phyloP scores from a whole-genome alignment of 2,888 invertebrate species.

The Melinopterus prodromus region DNA sequence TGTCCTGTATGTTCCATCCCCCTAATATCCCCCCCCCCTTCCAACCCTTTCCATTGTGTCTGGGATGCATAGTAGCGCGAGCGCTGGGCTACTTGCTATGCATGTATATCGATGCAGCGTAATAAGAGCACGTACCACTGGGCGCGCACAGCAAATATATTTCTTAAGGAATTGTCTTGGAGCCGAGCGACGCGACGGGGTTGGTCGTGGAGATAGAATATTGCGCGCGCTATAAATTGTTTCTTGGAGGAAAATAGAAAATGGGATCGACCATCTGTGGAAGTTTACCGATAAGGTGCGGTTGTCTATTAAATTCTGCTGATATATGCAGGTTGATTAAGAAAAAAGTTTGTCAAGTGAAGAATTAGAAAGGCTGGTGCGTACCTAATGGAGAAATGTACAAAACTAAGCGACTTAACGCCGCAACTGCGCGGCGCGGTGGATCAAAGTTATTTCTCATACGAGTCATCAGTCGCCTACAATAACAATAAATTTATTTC shows the following conservation, averaged over 20 bases:
- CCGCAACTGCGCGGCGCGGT: too few relatives aligned
- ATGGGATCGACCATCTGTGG: neutral
- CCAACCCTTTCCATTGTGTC: constrained; percentile 40
- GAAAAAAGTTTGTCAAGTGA: too few relatives aligned
- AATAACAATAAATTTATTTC: too few relatives aligned
- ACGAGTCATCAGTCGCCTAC: too few relatives aligned
- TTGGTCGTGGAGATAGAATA: neutral
- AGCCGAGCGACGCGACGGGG: neutral
- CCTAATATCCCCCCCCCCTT: constrained; percentile 39
- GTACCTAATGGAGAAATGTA: too few relatives aligned
- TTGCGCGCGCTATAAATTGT: neutral
- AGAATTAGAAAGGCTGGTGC: too few relatives aligned
- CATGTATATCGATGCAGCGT: constrained; percentile 12
- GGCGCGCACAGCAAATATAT: neutral
- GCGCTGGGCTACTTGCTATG: constrained; percentile 22
- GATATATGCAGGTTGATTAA: too few relatives aligned
- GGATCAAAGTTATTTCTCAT: too few relatives aligned
- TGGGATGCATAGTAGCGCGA: constrained; percentile 11
- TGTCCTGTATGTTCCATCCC: constrained; percentile 38
- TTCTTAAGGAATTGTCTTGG: constrained; percentile 4
- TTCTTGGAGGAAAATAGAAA: neutral
- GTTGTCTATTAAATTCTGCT: too few relatives aligned
- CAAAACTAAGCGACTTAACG: too few relatives aligned
- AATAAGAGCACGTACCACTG: neutral
- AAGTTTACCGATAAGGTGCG: too few relatives aligned